These are phyloP conservation scores for Neotragus moschatus DNA, from an alignment of 2,113 vertebrate genomes.

Conservation along the genomic window DNA sequence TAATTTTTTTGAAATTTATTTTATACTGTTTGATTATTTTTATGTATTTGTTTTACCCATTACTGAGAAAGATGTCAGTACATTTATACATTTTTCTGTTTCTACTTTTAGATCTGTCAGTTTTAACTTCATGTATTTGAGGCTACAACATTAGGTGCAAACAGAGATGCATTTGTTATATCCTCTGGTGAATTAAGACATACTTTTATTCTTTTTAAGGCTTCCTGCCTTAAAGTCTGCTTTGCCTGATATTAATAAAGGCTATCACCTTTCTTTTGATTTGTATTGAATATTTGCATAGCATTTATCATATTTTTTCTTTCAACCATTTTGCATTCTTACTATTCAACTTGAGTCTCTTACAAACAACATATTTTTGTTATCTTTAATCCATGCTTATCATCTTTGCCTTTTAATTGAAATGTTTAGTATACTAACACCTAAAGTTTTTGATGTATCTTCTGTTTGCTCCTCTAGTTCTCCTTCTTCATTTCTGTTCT, in stretches of 20 bases:
- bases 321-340: background rate
- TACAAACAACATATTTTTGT: background rate
- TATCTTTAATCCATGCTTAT: background rate
- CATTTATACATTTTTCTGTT: background rate
- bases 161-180: background rate
- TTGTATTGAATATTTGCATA: background rate
- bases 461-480: background rate
- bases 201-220: background rate
- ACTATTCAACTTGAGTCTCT: background rate
- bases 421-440: background rate
- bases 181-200: background rate
- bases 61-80: background rate
- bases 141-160: background rate
- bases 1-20: background rate
- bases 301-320: background rate
- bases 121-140: background rate
- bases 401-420: background rate
- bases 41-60: background rate
- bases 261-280: background rate
- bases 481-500: background rate
- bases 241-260: background rate
- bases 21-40: background rate
- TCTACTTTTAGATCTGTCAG: background rate
- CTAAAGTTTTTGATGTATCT: background rate
- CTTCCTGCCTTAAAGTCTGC: background rate